phyloP scores from a whole-genome alignment of 2,888 invertebrate genomes.

The Amorpha juglandis region DNA sequence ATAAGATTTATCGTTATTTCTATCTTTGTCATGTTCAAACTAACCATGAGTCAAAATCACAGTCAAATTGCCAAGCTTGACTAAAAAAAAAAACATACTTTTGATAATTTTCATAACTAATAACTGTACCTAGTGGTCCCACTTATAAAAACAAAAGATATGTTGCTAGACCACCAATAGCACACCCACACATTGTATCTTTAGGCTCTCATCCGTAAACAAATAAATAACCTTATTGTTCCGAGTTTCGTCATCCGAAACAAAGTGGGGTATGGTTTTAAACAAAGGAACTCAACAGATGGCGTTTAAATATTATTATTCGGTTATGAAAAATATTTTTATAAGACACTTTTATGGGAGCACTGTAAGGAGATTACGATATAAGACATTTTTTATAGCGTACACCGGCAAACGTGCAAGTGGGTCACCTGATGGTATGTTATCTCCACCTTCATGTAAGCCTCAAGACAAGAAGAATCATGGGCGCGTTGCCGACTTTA shows the following conservation, averaged over 20 bases:
- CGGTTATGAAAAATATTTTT: neutral
- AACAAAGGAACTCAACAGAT: slow-evolving; percentile 44
- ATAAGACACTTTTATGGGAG: neutral
- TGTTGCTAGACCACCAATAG: slow-evolving; percentile 14
- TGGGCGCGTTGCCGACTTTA: too few relatives aligned
- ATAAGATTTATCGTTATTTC: too few relatives aligned
- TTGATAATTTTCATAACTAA: neutral
- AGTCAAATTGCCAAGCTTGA: neutral
- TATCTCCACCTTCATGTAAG: too few relatives aligned
- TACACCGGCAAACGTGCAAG: too few relatives aligned
- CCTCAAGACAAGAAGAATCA: too few relatives aligned
- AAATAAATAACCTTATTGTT: slow-evolving; percentile 71
- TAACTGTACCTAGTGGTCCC: neutral
- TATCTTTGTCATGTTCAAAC: too few relatives aligned
- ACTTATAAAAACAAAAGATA: slow-evolving; percentile 15
- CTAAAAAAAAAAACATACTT: neutral
- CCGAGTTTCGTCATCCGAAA: slow-evolving; percentile 58
- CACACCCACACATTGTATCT: slow-evolving; percentile 45
- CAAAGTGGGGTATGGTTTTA: slow-evolving; percentile 54
- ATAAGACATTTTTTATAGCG: too few relatives aligned
- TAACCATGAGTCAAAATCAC: neutral
- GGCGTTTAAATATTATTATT: neutral
- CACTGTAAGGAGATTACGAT: too few relatives aligned
- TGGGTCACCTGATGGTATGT: too few relatives aligned
- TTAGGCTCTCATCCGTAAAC: slow-evolving; percentile 58